Conservation (phyloP, 1,140 invertebrate species). For the Calliopsis andreniformis region DNA sequence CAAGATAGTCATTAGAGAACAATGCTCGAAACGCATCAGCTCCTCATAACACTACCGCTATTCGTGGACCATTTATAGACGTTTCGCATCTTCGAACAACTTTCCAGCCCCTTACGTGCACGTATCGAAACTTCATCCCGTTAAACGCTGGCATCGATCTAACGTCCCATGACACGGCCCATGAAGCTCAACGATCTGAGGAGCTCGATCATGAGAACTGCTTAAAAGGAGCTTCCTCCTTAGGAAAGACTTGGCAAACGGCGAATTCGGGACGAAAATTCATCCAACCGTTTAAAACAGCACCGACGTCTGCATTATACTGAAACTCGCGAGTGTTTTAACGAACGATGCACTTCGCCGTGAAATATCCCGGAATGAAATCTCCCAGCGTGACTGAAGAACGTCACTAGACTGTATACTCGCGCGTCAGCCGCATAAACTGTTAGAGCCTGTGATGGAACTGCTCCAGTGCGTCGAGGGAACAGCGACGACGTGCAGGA, state of each 20-base stretch:
- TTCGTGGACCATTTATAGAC: neutral
- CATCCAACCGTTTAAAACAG: neutral
- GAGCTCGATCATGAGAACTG: neutral
- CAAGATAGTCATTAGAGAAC: too few species aligned
- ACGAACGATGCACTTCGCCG: constrained; percentile 7
- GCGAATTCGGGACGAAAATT: neutral
- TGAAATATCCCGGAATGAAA: neutral
- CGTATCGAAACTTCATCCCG: neutral
- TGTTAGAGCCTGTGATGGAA: constrained; percentile 3
- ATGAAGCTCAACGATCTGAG: neutral
- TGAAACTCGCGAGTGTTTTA: constrained; percentile 6
- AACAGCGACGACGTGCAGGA: neutral
- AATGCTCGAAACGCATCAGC: too few species aligned
- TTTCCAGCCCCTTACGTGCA: neutral
- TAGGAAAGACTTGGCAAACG: neutral
- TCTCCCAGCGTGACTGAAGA: neutral
- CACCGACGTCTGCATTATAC: neutral
- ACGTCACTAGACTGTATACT: constrained; percentile 13
- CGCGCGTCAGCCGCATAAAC: neutral
- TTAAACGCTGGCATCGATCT: neutral
- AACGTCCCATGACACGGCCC: too few species aligned
- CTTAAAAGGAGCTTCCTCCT: neutral
- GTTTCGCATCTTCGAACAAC: neutral
- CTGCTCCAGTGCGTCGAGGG: neutral
- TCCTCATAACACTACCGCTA: neutral